A percentile compares a stretch with the other conserved stretches of the same genome.
These are phyloP conservation scores for Xyrichtys novacula DNA, from an alignment of 2,797 vertebrate genomes.

Conservation along the genomic window DNA sequence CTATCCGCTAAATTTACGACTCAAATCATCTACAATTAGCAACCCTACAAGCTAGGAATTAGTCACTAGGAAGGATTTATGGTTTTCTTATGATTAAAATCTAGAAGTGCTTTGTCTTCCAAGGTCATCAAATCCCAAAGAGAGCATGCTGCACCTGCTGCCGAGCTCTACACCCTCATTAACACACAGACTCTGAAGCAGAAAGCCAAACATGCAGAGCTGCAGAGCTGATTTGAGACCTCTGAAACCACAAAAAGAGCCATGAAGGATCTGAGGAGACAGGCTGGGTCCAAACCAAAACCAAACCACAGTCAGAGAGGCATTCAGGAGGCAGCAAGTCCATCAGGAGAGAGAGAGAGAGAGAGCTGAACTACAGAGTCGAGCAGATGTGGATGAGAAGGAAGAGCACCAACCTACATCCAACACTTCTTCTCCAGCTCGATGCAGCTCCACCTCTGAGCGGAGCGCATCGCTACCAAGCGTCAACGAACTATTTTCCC, in stretches of 20 bases:
- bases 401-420: constrained; percentile 81
- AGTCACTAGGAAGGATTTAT: constrained; percentile 26
- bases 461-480: constrained; percentile 56
- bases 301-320: constrained; percentile 38
- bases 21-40: constrained; percentile 32
- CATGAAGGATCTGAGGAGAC: constrained; percentile 41
- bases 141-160: constrained; percentile 61
- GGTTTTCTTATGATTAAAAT: constrained; percentile 53
- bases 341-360: constrained; percentile 30
- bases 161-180: constrained; percentile 18
- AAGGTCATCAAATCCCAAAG: constrained; percentile 13
- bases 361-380: constrained; percentile 29
- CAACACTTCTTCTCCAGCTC: constrained; percentile 34
- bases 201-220: constrained; percentile 74
- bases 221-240: constrained; percentile 20
- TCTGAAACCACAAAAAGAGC: constrained; percentile 50
- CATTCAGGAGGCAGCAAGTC: constrained; percentile 67
- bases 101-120: constrained; percentile 39
- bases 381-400: constrained; percentile 50
- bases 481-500: constrained; percentile 76
- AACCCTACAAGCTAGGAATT: constrained; percentile 27
- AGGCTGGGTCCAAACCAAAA: constrained; percentile 28
- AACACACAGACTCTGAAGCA: constrained; percentile 44
- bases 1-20: constrained; percentile 5
- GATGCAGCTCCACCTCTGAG: constrained; percentile 62